Evolutionary conservation across 2,797 vertebrate species (phyloP).

Genomic region (Emydoidea blandingii): DNA sequence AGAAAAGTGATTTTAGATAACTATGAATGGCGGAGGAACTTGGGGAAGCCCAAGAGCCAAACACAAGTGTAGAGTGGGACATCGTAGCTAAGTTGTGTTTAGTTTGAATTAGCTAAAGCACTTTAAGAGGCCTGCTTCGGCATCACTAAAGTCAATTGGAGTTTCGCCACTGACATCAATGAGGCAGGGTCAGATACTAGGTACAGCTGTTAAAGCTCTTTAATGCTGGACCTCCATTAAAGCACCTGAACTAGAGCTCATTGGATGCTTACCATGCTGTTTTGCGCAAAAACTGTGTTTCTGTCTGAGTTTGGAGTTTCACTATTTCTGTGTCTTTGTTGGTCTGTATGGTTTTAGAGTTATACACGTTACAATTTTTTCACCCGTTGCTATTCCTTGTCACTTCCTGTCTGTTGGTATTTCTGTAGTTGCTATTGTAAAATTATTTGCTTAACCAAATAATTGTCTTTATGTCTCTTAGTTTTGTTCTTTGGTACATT

Average conservation of each 20-base stretch:
- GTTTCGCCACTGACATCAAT: not conserved
- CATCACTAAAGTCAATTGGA: not conserved
- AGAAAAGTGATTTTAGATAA: not conserved
- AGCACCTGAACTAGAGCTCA: not conserved
- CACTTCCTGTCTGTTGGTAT: not conserved
- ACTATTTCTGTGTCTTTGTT: not conserved
- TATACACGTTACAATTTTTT: not conserved
- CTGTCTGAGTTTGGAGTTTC: not conserved
- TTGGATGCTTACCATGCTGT: not conserved
- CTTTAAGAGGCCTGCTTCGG: not conserved
- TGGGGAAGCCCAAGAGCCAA: not conserved
- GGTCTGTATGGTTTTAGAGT: rapidly evolving
- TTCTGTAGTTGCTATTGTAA: not conserved
- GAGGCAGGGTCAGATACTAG: not conserved
- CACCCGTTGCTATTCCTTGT: not conserved
- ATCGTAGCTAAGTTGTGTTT: not conserved
- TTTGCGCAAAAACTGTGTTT: not conserved
- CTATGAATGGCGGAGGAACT: not conserved
- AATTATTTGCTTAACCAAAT: not conserved
- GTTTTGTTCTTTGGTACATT: not conserved
- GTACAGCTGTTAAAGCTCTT: not conserved
- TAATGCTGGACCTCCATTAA: not conserved
- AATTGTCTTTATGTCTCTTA: not conserved
- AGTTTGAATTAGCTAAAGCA: not conserved
- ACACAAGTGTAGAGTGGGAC: not conserved